These are phyloP conservation scores for Falco columbarius DNA, from an alignment of 2,797 vertebrate species.

Conservation along the genomic window DNA sequence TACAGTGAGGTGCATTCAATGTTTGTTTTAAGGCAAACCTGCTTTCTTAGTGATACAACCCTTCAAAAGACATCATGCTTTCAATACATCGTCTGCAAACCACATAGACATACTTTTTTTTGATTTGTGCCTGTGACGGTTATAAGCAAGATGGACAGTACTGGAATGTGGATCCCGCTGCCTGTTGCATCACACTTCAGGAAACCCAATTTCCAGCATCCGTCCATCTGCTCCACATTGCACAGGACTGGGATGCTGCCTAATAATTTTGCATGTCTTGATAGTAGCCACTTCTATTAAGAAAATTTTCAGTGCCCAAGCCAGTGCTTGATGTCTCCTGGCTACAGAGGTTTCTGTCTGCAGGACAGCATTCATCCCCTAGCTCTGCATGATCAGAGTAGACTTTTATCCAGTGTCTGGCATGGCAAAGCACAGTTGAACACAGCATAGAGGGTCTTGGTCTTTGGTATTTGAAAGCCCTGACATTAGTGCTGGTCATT, in stretches of 20 bases:
- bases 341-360: background rate
- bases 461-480: background rate
- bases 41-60: background rate
- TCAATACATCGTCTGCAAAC: background rate
- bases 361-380: background rate
- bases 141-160: background rate
- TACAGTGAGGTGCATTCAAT: fast-evolving
- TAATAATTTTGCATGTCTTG: background rate
- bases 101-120: background rate
- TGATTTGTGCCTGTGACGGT: background rate
- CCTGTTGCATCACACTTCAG: background rate
- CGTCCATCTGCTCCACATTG: background rate
- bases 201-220: background rate
- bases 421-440: background rate
- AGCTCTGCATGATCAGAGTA: fast-evolving
- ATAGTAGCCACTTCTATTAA: background rate
- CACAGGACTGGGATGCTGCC: background rate
- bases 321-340: background rate
- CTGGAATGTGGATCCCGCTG: background rate
- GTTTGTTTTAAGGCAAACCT: background rate
- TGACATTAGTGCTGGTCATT: background rate
- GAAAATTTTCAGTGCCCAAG: background rate
- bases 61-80: background rate
- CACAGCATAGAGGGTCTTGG: background rate
- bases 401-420: background rate